phyloP scores from a whole-genome alignment of 2,797 vertebrate species.

The Rhinichthys osculus region DNA sequence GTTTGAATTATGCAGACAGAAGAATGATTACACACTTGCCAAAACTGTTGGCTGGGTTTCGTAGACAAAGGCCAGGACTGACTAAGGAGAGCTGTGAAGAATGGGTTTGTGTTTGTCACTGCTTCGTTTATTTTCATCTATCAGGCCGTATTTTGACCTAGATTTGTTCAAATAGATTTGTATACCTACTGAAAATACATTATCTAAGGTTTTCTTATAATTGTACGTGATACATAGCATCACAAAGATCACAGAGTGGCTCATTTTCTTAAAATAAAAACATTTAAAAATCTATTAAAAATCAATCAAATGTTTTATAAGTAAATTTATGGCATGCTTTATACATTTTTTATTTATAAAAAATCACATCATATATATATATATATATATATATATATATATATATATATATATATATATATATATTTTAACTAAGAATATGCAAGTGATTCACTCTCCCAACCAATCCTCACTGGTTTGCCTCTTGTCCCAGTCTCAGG shows the following conservation, averaged over 20 bases:
- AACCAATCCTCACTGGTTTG: slow-evolving; percentile 35
- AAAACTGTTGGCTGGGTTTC: slow-evolving; percentile 44
- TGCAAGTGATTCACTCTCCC: not conserved
- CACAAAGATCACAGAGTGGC: not conserved
- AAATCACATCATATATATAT: not conserved
- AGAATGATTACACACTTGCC: slow-evolving; percentile 53
- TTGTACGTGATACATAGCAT: not conserved
- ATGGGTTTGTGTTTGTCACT: slow-evolving; percentile 54
- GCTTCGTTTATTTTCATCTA: slow-evolving; percentile 50
- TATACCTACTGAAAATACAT: slow-evolving; percentile 21
- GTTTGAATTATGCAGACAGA: slow-evolving; percentile 49
- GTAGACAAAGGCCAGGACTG: slow-evolving; percentile 40
- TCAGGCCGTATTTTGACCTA: slow-evolving; percentile 44
- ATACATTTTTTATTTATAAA: not conserved
- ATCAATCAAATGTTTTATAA: not conserved
- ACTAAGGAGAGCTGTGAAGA: slow-evolving; percentile 50
- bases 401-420: too few relatives aligned
- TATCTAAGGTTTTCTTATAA: not conserved
- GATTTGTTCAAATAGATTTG: slow-evolving; percentile 39
- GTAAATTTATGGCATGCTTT: not conserved
- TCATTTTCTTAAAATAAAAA: not conserved
- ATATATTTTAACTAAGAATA: not conserved
- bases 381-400: too few relatives aligned
- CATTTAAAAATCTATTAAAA: not conserved
- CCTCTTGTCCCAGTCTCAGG: slow-evolving; percentile 28